Percentiles rank a stretch among this genome's conserved stretches.
Conservation (phyloP, 1,140 invertebrate genomes). For the Drosophila gunungcola region DNA sequence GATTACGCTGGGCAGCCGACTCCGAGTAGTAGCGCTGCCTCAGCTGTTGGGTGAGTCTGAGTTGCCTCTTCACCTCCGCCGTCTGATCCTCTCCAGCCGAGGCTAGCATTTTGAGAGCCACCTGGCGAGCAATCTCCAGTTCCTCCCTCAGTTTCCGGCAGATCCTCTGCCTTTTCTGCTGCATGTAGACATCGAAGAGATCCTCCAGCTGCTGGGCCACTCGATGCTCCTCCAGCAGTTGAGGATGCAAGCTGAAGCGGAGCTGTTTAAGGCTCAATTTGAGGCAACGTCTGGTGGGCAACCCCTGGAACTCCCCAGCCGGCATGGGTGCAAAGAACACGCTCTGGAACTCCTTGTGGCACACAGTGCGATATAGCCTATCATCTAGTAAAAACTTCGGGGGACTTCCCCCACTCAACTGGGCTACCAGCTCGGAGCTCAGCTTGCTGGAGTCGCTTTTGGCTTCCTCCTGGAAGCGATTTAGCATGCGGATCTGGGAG, state of each 20-base stretch:
- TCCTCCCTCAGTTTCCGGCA: slow-evolving; percentile 71
- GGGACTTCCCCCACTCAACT: slow-evolving; percentile 14
- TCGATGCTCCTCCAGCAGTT: slow-evolving; percentile 84
- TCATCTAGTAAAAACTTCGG: slow-evolving; percentile 29
- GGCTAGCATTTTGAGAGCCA: slow-evolving; percentile 56
- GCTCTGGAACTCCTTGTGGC: slow-evolving; percentile 53
- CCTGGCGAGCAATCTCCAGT: slow-evolving; percentile 77
- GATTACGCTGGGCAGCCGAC: slow-evolving; percentile 63
- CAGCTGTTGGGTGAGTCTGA: slow-evolving; percentile 73
- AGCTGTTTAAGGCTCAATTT: slow-evolving; percentile 78
- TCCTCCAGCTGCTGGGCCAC: slow-evolving; percentile 79
- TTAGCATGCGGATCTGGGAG: slow-evolving; percentile 62
- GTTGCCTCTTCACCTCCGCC: slow-evolving; percentile 38
- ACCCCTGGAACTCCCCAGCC: slow-evolving; percentile 30
- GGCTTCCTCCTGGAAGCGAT: slow-evolving; percentile 65
- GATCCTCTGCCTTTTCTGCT: slow-evolving; percentile 56
- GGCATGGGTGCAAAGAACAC: slow-evolving; percentile 61
- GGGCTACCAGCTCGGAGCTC: slow-evolving; percentile 18
- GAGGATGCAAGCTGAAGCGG: slow-evolving; percentile 84
- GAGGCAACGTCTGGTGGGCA: slow-evolving; percentile 76
- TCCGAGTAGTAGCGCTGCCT: slow-evolving; percentile 79
- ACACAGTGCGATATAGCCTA: slow-evolving; percentile 57
- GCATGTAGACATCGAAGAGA: slow-evolving; percentile 73
- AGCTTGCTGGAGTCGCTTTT: slow-evolving; percentile 34
- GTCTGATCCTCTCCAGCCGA: slow-evolving; percentile 32